A percentile compares a stretch with the other conserved stretches of the same genome.
These are phyloP conservation scores for Notospermus geniculatus DNA, from an alignment of 1,140 invertebrate genomes.

Conservation along the genomic window DNA sequence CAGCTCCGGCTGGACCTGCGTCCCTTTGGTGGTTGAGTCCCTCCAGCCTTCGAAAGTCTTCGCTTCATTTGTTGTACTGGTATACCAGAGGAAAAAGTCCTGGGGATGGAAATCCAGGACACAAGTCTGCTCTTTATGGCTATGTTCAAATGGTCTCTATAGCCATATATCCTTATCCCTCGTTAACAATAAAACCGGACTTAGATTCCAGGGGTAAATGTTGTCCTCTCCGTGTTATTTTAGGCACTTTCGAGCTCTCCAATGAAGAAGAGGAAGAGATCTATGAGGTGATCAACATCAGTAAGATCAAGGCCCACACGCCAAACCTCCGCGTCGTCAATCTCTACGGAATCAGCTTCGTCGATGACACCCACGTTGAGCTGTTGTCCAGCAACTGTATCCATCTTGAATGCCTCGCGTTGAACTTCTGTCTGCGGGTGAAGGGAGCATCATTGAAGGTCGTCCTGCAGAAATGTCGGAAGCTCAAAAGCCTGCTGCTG, in stretches of 20 bases:
- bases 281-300: slow-evolving; percentile 98
- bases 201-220: too few species aligned
- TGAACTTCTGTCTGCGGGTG: slow-evolving; percentile 95
- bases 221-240: too few species aligned
- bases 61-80: too few species aligned
- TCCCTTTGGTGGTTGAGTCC: too few species aligned
- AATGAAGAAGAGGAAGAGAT: slow-evolving; percentile 97
- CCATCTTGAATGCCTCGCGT: slow-evolving; percentile 92
- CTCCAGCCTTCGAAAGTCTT: too few species aligned
- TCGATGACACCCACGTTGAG: slow-evolving; percentile 98
- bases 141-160: too few species aligned
- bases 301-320: slow-evolving; percentile 71
- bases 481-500: slow-evolving; percentile 88
- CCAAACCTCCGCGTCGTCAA: slow-evolving; percentile 67
- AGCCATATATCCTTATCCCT: too few species aligned
- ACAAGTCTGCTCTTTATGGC: too few species aligned
- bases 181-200: too few species aligned
- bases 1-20: too few species aligned
- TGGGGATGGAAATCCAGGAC: too few species aligned
- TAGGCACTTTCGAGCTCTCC: slow-evolving; percentile 97
- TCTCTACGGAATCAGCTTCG: slow-evolving; percentile 89
- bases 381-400: slow-evolving; percentile 75
- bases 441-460: slow-evolving; percentile 95
- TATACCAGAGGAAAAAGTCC: too few species aligned
- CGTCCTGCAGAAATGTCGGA: slow-evolving; percentile 87